Evolutionary conservation across 2,888 invertebrate species (phyloP).

Genomic region (Podotricha telesiphe): DNA sequence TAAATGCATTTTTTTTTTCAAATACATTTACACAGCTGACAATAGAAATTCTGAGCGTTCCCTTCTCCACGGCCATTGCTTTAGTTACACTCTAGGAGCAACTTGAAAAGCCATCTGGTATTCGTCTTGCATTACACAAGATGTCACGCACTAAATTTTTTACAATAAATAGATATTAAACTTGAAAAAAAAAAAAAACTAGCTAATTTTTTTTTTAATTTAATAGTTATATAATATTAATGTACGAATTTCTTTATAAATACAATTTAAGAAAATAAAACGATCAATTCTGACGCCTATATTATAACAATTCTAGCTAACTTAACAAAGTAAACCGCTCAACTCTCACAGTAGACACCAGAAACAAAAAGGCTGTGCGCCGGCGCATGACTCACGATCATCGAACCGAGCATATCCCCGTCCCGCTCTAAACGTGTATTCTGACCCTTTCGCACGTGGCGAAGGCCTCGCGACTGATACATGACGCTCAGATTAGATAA

Average conservation of each 20-base stretch:
- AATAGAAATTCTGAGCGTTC: slow-evolving; percentile 27
- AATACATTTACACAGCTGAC: slow-evolving; percentile 21
- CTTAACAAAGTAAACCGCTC: slow-evolving; percentile 33
- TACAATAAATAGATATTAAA: too few relatives aligned
- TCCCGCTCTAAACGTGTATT: slow-evolving; percentile 67
- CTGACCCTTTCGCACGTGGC: slow-evolving; percentile 48
- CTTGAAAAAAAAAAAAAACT: too few relatives aligned
- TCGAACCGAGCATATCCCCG: slow-evolving; percentile 56
- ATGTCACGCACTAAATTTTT: neutral
- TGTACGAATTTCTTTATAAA: too few relatives aligned
- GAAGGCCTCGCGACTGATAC: slow-evolving; percentile 44
- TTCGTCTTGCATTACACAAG: neutral
- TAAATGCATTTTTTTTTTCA: slow-evolving; percentile 20
- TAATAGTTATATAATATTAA: too few relatives aligned
- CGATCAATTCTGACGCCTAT: too few relatives aligned
- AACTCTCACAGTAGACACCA: slow-evolving; percentile 33
- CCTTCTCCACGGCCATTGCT: slow-evolving; percentile 31
- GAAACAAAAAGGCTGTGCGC: slow-evolving; percentile 57
- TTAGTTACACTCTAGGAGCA: slow-evolving; percentile 37
- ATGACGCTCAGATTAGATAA: slow-evolving; percentile 45
- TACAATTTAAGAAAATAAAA: too few relatives aligned
- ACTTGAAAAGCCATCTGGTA: slow-evolving; percentile 28
- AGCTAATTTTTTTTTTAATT: too few relatives aligned
- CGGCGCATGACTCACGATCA: slow-evolving; percentile 72
- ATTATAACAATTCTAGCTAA: neutral